Base-by-base conservation (phyloP, 2,113 vertebrate species). In the Syngnathus floridae region DNA sequence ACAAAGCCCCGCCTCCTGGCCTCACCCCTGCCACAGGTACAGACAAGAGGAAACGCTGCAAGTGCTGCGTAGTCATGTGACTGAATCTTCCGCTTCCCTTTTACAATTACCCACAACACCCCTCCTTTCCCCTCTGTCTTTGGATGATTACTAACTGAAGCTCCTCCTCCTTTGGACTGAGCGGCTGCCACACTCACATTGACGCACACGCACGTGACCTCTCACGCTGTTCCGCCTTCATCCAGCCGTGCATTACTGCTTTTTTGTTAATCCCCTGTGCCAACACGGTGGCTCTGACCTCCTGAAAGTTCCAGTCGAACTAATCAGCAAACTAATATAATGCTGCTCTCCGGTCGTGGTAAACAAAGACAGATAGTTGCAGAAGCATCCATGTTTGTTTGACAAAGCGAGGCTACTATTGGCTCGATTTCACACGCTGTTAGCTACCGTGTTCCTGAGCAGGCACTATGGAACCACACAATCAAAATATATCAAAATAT, bases 1-100 rank as follows among this genome's bases (percentile, higher is more conserved):
- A 77, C 90, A 58, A 71, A 1, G 71, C 73, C 59, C 80, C 77
- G n/a, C 85, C 80, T 75, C 38, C 91, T 7, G 72, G 84, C 91
- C 88, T 91, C 94, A 98, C 93, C 21, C 89, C 86, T 38, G 70
- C 92, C 85, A 90, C 94, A 99, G 96, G 97, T 99, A 98, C 92
- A 90, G 92, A 98, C 93, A 98, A 98, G 95, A 98, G 95, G 95
- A 95, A 94, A 90, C 94, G 93, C 88, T 99, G 97, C 94, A 91
- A 95, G 73, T 99, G 97, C 95, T 99, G 97, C 94, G 89, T 94
- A 93, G 90, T 98, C 91, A 99, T 99, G 97, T 99, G 95, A 99
- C 91, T 89, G 84, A 90, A 69, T 79, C 84, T 86, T 86, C 70
- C 70, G 70, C 82, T 71, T 78, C 80, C 82, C 81, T 83, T 76